Evolutionary conservation across 2,888 invertebrate genomes (phyloP).

Genomic region (Hecatera dysodea): DNA sequence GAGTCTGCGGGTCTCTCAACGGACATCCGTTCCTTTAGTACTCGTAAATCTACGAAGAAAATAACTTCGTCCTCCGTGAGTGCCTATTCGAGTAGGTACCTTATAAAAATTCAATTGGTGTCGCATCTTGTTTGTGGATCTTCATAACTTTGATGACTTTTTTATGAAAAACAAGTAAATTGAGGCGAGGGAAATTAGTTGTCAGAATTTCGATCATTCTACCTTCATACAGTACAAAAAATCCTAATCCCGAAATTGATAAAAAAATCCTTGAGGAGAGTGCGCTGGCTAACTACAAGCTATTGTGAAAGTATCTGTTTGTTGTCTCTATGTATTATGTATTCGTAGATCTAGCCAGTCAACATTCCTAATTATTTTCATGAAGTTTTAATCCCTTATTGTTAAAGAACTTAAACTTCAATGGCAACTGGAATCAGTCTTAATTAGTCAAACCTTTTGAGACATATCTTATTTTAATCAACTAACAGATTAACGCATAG

Average conservation of each 20-base stretch:
- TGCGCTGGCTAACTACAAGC: no score
- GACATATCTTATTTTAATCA: background rate
- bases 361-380: background rate
- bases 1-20: slow-evolving; percentile 62
- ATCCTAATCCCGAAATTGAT: no score
- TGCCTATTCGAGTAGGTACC: slow-evolving; percentile 37
- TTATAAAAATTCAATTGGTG: slow-evolving; percentile 55
- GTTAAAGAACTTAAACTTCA: background rate
- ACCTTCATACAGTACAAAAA: background rate
- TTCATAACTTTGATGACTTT: slow-evolving; percentile 33
- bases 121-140: slow-evolving; percentile 41
- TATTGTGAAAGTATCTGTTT: no score
- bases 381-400: slow-evolving; percentile 2
- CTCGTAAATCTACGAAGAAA: slow-evolving; percentile 63
- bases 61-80: slow-evolving; percentile 45
- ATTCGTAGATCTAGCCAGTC: background rate
- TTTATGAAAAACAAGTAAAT: slow-evolving; percentile 17
- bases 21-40: slow-evolving; percentile 61
- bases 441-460: background rate
- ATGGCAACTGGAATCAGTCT: background rate
- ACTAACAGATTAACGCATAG: background rate
- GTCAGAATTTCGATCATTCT: background rate
- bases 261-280: no score
- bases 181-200: slow-evolving; percentile 12
- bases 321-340: no score